Evolutionary conservation across 2,888 invertebrate species (phyloP), one percentile per base, ranked within the genome.

Genomic region (Anoplius nigerrimus): DNA sequence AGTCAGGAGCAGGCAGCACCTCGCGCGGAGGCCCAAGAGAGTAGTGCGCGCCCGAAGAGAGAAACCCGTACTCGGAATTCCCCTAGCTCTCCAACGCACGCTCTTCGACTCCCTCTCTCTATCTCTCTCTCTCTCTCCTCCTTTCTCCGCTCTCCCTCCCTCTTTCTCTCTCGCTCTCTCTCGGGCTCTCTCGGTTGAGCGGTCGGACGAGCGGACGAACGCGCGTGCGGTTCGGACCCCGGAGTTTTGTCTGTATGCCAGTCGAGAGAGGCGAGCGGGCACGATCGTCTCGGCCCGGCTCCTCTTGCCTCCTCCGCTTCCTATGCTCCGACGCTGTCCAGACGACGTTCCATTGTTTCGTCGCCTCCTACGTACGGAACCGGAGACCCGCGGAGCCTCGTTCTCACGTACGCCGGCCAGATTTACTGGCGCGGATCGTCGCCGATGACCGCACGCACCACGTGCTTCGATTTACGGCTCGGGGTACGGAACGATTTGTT

Each of bases 271-370:
- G 43, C 67, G 58, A 60, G 66, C 64, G 60, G 58, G 48, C 58
- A 61, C 46, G 20, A 34, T 34, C 34, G 34, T 34, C 34, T 34
- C 34, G 34, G 34, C 34, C 34, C 11, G 34, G 2, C 34, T 11
- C 11, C 1, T 8, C n/a, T n/a, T n/a, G n/a, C 4, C 34, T 6
- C 8, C 34, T 61, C 71, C 69, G 69, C 66, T 69, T 51, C 57
- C 63, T 61, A 57, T 60, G 60, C 43, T 3, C 42, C n/a, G 22
- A 34, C 6, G 34, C 62, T 62, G 64, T 62, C n/a, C 51, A 61
- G 60, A 66, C 66, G 67, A 65, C 70, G 70, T 74, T 73, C 74
- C 74, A 74, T 74, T 74, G 74, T 74, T 74, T 74, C 74, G 74
- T 70, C 66, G 73, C 66, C 70, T 73, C 59, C 61, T 73, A 16